phyloP scores from a whole-genome alignment of 2,113 vertebrate species.

The Larimichthys crocea region DNA sequence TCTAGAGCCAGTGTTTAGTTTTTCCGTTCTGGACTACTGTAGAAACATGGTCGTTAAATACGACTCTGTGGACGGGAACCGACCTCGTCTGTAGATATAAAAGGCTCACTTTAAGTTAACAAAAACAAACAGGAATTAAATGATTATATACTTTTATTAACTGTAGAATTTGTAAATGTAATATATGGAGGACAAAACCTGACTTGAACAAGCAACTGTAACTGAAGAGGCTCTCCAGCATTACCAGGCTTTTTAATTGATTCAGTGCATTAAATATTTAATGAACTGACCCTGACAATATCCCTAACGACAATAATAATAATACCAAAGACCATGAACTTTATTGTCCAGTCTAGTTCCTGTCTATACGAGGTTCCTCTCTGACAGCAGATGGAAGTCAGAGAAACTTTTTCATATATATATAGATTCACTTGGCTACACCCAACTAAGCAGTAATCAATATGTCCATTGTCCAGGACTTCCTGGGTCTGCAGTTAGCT shows the following conservation, averaged over 20 bases:
- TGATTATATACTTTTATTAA: neutral
- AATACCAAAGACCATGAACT: neutral
- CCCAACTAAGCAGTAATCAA: no score
- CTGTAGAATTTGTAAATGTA: no score
- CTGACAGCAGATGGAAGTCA: neutral
- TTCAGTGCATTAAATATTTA: neutral
- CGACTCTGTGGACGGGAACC: no score
- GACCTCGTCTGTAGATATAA: no score
- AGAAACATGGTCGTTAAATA: no score
- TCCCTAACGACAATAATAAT: neutral
- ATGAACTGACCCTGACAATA: neutral
- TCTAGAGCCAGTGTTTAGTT: no score
- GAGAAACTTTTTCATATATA: neutral
- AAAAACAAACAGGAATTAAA: neutral
- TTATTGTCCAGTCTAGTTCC: slow-evolving; percentile 5
- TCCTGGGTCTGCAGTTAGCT: no score
- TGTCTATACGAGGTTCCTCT: neutral
- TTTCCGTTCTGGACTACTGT: no score
- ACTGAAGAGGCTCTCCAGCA: neutral
- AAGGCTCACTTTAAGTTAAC: no score
- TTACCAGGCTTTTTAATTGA: neutral
- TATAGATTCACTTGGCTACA: no score
- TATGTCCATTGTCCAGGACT: no score
- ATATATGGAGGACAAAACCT: neutral
- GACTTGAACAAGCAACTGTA: neutral